Evolutionary conservation across 2,888 invertebrate species (phyloP), one percentile per base, ranked within the genome.

Genomic region (Xestia ashworthii): DNA sequence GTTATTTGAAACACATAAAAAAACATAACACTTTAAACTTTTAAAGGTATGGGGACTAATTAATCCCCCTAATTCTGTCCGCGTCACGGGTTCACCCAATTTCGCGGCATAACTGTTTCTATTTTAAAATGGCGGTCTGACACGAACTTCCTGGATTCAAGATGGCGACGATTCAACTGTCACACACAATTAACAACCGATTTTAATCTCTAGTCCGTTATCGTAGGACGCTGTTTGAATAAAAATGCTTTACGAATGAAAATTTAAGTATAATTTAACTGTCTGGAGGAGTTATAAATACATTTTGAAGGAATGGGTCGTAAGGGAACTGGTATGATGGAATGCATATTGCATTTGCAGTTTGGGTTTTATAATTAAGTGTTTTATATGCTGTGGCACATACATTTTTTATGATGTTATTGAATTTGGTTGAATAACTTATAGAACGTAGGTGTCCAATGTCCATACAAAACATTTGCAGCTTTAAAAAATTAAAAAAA

Each of bases 41-140:
- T 62, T 62, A 73, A 68, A 72, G 62, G 65, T 80, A 71, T 67
- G 73, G 68, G 71, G 60, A 67, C 73, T 83, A 89, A 88, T 89
- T 88, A 89, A 89, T 86, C 82, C 82, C 64, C 81, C 75, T 80
- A 80, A 88, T 89, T 88, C 85, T 71, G 71, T 80, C 50, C 73
- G 50, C 78, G 77, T 88, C 88, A 82, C 83, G 81, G 89, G 88
- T 91, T 93, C 93, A 94, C 94, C 93, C 88, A 94, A 93, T 93
- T 94, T 94, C 91, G 93, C 94, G 93, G 90, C 92, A 90, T 91
- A 92, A 92, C 92, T 90, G 90, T 89, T 91, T 94, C 93, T 94
- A 94, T 93, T 94, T 94, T 93, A 90, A 93, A 92, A 94, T 93
- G 91, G 91, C 90, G 89, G 90, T 90, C 88, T 93, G 94, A 93